Base-by-base conservation (phyloP, 2,888 invertebrate species). In the Caenorhabditis afra region DNA sequence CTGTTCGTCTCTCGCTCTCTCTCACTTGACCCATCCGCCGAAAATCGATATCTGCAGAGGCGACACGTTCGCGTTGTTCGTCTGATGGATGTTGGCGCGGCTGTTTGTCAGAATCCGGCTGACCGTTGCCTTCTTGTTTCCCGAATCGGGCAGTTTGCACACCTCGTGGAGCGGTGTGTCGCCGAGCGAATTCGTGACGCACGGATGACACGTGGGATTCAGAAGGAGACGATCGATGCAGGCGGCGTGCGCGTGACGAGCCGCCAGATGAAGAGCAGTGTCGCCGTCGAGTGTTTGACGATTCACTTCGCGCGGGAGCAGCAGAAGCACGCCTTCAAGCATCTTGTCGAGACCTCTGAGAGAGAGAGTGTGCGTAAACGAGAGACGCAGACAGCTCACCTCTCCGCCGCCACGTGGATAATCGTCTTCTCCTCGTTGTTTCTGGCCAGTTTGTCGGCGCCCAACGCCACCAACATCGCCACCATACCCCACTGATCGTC, bases 201-300 rank as follows among this genome's bases (percentile, higher is more conserved):
- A 80, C n/a, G 81, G 55, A 37, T 77, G 73, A 61, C 79, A 68
- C 12, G 64, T 23, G 41, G 49, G 57, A 7, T 61, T 57, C 14
- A 45, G 58, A 23, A 83, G 75, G 14, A 83, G 66, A 14, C 83
- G 64, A 45, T 83, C 83, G 57, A 83, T 80, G 59, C 83, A 83
- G 2, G 81, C 83, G 4, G 83, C 80, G 57, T 83, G 77, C 18
- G 74, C 75, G 47, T 68, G 73, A 37, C 80, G 66, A 7, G 80
- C 57, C 10, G 81, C 81, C 14, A 83, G 22, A 66, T 83, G 83
- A 18, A 83, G 76, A 3, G 81, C 65, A 23, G 83, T 83, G 53
- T 81, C 81, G 2, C 83, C 81, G n/a, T 70, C 66, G n/a, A 22
- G 8, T 5, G 78, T 57, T 35, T 64, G 64, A 4, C 64, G 67